Conservation (phyloP, 2,797 vertebrate species). For the Psittacula derbiana region DNA sequence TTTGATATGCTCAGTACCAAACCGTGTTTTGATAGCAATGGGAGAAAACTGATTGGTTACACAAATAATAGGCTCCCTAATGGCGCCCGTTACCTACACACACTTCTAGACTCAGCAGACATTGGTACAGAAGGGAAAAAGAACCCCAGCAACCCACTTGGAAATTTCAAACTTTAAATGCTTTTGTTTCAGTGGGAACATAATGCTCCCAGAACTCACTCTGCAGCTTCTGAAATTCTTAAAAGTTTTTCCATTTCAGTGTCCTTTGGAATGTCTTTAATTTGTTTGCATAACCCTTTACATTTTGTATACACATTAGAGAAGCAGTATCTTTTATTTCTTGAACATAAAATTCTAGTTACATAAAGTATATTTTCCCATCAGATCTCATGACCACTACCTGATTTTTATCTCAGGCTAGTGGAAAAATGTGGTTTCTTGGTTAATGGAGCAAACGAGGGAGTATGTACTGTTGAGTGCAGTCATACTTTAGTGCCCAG, state of each 20-base stretch:
- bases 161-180: background rate
- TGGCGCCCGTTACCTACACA: background rate
- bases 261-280: background rate
- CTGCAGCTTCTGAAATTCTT: background rate
- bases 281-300: background rate
- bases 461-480: conserved; percentile 45
- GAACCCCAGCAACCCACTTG: background rate
- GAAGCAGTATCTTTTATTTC: background rate
- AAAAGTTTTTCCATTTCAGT: background rate
- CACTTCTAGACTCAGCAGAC: background rate
- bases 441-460: conserved; percentile 56
- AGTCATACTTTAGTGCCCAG: conserved; percentile 41
- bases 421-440: conserved; percentile 49
- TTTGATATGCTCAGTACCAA: background rate
- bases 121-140: background rate
- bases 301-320: background rate
- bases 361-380: conserved; percentile 36
- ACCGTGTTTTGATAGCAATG: background rate
- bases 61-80: background rate
- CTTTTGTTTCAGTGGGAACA: background rate
- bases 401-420: conserved; percentile 27
- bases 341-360: conserved; percentile 34
- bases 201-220: background rate
- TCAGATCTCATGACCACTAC: background rate
- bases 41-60: background rate